Evolutionary conservation across 2,113 vertebrate species (phyloP).

Genomic region (Labeo rohita): DNA sequence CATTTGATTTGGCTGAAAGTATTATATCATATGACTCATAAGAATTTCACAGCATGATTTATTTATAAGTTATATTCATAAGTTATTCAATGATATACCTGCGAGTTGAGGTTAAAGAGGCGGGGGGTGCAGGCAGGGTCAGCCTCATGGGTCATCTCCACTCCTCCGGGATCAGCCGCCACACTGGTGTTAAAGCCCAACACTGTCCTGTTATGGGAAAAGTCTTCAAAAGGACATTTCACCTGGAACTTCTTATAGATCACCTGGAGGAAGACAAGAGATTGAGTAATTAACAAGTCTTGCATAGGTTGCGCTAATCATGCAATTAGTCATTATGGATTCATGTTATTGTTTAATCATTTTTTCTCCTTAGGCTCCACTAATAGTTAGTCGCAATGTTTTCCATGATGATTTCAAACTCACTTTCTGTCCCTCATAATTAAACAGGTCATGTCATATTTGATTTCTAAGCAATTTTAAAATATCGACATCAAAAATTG

Average conservation of each 20-base stretch:
- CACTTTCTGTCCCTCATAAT: background rate
- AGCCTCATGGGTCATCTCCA: constrained; percentile 46
- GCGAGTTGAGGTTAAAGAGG: constrained; percentile 91
- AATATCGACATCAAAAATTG: background rate
- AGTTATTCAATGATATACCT: constrained; percentile 75
- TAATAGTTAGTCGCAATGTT: background rate
- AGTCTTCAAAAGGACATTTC: constrained; percentile 82
- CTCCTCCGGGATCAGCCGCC: constrained; percentile 60
- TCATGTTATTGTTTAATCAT: background rate
- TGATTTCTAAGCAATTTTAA: background rate
- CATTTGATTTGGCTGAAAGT: background rate
- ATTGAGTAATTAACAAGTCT: background rate
- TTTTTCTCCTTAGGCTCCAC: background rate
- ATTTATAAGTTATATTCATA: background rate
- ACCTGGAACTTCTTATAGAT: constrained; percentile 98
- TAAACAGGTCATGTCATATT: background rate
- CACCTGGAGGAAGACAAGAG: constrained; percentile 75
- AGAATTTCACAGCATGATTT: background rate
- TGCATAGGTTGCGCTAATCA: background rate
- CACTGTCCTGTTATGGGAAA: constrained; percentile 71
- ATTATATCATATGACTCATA: background rate
- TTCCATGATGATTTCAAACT: background rate
- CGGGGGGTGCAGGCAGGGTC: constrained; percentile 77
- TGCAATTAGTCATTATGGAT: background rate
- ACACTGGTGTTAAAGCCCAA: constrained; percentile 67